Conservation (phyloP, 1,140 invertebrate genomes). For the Drosophila sucinea region DNA sequence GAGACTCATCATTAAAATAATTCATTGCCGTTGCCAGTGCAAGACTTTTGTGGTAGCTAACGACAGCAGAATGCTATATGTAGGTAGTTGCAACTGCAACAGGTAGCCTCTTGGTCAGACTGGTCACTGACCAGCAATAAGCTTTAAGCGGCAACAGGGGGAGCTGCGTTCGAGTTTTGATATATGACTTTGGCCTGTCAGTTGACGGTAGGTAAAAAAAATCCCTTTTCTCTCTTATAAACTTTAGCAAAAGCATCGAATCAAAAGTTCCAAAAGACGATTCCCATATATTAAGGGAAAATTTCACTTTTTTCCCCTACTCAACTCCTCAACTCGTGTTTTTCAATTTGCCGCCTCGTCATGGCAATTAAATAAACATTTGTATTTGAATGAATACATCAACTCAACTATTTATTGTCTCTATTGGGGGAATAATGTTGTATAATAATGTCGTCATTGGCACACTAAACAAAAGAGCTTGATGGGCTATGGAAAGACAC, state of each 20-base stretch:
- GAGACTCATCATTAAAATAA: constrained; percentile 74
- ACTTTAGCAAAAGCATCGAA: too few species aligned
- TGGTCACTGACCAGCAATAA: constrained; percentile 53
- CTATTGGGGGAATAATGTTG: constrained; percentile 46
- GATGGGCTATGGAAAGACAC: background rate
- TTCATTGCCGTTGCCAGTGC: constrained; percentile 57
- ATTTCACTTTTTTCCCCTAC: constrained; percentile 53
- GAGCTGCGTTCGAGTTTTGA: constrained; percentile 51
- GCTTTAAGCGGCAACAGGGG: constrained; percentile 4
- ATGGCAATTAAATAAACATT: constrained; percentile 72
- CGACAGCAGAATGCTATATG: constrained; percentile 5
- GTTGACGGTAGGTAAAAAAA: constrained; percentile 35
- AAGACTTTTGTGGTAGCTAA: constrained; percentile 9
- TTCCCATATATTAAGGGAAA: background rate
- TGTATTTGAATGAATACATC: constrained; percentile 68
- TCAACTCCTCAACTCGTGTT: background rate
- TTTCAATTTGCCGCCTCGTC: constrained; percentile 56
- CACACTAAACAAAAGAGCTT: constrained; percentile 42
- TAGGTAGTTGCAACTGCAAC: constrained; percentile 55
- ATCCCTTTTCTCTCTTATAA: background rate
- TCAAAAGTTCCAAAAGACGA: too few species aligned
- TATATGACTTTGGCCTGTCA: constrained; percentile 42
- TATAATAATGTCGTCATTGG: constrained; percentile 77
- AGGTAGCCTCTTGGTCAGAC: constrained; percentile 53
- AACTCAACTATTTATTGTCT: constrained; percentile 61